Conservation (phyloP, 1,140 invertebrate genomes). For the Drosophila sulfurigaster region DNA sequence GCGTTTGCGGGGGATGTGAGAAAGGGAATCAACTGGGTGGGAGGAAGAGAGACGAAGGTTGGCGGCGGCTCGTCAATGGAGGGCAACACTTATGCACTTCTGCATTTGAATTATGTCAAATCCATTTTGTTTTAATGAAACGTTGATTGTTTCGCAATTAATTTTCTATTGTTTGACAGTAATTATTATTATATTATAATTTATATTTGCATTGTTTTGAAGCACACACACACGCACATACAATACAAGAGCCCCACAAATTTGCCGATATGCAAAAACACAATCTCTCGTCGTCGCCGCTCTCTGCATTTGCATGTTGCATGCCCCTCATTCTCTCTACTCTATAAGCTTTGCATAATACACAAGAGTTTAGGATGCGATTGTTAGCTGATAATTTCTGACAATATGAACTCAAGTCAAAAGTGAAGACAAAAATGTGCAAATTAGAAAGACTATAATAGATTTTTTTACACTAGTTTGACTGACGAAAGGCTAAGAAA, state of each 20-base stretch:
- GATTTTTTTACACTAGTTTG: no score
- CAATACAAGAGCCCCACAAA: constrained; percentile 25
- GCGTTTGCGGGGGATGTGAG: neutral
- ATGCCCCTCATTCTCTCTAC: neutral
- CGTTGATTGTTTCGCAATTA: constrained; percentile 84
- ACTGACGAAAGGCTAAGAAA: no score
- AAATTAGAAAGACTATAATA: no score
- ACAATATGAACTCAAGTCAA: no score
- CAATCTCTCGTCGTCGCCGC: constrained; percentile 18
- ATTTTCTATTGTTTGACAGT: constrained; percentile 84
- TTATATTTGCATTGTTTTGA: constrained; percentile 72
- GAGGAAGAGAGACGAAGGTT: neutral
- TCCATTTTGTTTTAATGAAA: constrained; percentile 84
- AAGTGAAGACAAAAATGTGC: no score
- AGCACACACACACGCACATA: constrained; percentile 42
- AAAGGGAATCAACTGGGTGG: neutral
- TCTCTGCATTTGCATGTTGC: constrained; percentile 1
- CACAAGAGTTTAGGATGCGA: neutral
- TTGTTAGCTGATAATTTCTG: neutral
- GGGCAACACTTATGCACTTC: constrained; percentile 73
- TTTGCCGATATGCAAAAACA: constrained; percentile 51
- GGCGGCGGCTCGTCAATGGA: constrained; percentile 41
- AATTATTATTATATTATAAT: constrained; percentile 83
- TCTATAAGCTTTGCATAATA: neutral
- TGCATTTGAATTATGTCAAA: constrained; percentile 84